Evolutionary conservation across 2,797 vertebrate species (phyloP), one percentile per base, ranked within the genome.

Genomic region (Psittacula derbiana): DNA sequence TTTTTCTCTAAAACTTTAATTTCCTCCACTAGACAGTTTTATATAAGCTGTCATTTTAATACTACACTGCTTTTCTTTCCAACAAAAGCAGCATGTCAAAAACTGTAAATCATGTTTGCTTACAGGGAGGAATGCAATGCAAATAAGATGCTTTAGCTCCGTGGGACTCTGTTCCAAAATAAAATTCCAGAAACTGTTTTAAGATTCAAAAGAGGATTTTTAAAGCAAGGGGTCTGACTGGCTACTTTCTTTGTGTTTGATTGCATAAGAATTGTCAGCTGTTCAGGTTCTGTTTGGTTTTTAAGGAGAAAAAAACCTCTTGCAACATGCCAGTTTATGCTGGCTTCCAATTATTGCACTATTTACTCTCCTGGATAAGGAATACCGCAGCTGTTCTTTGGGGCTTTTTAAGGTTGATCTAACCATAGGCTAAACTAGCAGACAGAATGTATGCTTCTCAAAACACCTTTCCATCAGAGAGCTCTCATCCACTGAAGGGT

Each of bases 261-360:
- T 96, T 97, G 97, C 92, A 31, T 93, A 96, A 97, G 82, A 96
- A 58, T 57, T 78, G 89, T 95, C 95, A 97, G 93, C 92, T 92
- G 41, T 46, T 93, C 82, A 86, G 69, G 53, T 57, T 62, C 43
- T 36, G 25, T 23, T 16, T 20, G 50, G 64, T 58, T 69, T 57
- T 15, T 46, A 5, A 36, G 2, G 2, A 0, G 1, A 11, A n/a
- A 87, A 66, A 47, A 55, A 50, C 62, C 58, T 73, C 61, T 97
- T 97, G 92, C 83, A 97, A 80, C 86, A 80, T 75, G 84, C 79
- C 71, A 84, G 27, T 80, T 85, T 95, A 65, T 90, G 41, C 85
- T 93, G 93, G 13, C 27, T 57, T 87, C 60, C 73, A 78, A 3
- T 92, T 93, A 88, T 87, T 96, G 78, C 57, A 27, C 50, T 92